Conservation (phyloP, 2,113 vertebrate species). For the Microtus richardsoni region DNA sequence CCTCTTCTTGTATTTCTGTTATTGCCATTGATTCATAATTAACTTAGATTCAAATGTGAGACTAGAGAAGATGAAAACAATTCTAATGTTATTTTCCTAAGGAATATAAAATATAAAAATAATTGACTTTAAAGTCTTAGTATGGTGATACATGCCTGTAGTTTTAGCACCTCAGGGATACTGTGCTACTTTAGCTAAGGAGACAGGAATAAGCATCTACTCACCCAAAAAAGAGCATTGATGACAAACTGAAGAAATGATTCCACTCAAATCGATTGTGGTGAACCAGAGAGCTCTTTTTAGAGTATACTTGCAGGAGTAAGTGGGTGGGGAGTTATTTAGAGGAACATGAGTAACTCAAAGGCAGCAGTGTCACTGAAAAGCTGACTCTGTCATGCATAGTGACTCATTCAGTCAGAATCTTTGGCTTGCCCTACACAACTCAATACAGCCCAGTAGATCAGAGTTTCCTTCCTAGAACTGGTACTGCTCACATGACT, state of each 20-base stretch:
- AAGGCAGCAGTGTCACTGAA: not conserved
- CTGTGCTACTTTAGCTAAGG: not conserved
- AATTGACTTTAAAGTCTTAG: not conserved
- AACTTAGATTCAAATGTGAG: not conserved
- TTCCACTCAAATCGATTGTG: not conserved
- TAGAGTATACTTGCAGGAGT: not conserved
- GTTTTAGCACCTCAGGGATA: not conserved
- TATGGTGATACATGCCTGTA: not conserved
- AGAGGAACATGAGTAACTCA: not conserved
- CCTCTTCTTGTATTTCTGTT: not conserved
- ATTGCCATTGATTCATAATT: not conserved
- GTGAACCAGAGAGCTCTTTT: not conserved
- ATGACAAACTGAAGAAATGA: not conserved
- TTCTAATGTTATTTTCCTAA: not conserved
- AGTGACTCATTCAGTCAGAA: not conserved
- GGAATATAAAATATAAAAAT: not conserved
- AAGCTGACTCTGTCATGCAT: not conserved
- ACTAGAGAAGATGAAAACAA: not conserved
- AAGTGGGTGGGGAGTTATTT: not conserved
- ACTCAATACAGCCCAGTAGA: not conserved
- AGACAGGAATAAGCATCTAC: not conserved
- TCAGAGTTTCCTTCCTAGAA: not conserved
- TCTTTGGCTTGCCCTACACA: not conserved
- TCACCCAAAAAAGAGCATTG: not conserved
- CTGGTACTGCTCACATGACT: not conserved